Percentiles rank a stretch among this genome's conserved stretches.
These are phyloP conservation scores for Anomalospiza imberbis DNA, from an alignment of 2,797 vertebrate genomes.

Conservation along the genomic window DNA sequence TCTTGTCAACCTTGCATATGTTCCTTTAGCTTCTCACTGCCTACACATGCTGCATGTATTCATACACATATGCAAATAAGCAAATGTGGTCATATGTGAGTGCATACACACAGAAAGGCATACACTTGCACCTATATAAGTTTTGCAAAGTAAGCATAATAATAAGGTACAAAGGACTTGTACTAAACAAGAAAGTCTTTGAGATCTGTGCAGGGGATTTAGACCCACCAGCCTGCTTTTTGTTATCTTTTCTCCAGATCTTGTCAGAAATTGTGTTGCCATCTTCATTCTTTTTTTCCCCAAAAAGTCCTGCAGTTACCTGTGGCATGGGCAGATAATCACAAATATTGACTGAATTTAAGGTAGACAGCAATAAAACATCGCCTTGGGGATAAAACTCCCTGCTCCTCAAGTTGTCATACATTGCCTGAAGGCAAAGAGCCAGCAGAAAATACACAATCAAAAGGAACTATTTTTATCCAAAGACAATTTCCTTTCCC, in stretches of 20 bases:
- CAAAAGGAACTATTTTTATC: constrained; percentile 62
- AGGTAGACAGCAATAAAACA: constrained; percentile 42
- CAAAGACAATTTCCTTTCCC: constrained; percentile 59
- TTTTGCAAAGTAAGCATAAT: neutral
- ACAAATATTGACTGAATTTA: constrained; percentile 56
- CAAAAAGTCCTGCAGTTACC: neutral
- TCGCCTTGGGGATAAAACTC: neutral
- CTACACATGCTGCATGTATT: constrained; percentile 16
- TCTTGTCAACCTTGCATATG: constrained; percentile 45
- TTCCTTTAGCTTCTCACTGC: constrained; percentile 41
- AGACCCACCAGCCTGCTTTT: neutral
- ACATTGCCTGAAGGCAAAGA: constrained; percentile 40
- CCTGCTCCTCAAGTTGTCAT: constrained; percentile 24
- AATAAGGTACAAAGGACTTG: neutral
- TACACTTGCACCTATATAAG: neutral
- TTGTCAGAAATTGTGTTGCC: neutral
- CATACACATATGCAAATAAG: constrained; percentile 31
- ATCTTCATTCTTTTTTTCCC: neutral
- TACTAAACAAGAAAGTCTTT: neutral
- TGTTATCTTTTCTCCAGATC: neutral
- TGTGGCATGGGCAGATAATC: constrained; percentile 39
- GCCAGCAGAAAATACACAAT: constrained; percentile 54
- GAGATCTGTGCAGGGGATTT: neutral
- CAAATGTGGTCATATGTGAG: neutral
- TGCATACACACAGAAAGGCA: neutral